Base-by-base conservation (phyloP, 2,888 invertebrate genomes). In the Drosophila kuntzei region DNA sequence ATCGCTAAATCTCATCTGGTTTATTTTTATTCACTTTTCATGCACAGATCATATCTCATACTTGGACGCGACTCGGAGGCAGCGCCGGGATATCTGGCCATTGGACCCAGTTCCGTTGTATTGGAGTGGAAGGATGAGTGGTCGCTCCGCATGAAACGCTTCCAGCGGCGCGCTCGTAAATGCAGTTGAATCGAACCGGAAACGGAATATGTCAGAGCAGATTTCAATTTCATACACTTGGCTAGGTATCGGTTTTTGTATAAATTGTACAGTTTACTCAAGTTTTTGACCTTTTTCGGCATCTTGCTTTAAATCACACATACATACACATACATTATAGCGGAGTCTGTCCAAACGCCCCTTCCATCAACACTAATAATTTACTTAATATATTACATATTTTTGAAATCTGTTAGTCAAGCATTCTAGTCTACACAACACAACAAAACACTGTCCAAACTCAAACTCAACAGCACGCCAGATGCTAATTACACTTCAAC, bases 111-210 rank as follows among this genome's bases (percentile, higher is more conserved):
- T 63, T 91, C 91, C 4, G 91, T 91, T 43, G 91, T 91, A 9
- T 80, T 91, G 67, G 91, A 91, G 43, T 91, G 91, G 91, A 91
- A 91, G 77, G 91, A 91, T 55, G 91, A 91, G 63, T 91, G 91
- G 91, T 91, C 91, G 72, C 59, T 91, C 76, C 91, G 91, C 85
- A 91, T 91, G 91, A 91, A 91, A 73, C 90, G 91, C 63, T 91
- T 91, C 88, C 91, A 91, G 82, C 91, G 91, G 72, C 89, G 91
- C 49, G 91, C 91, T 41, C 91, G 91, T 71, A 91, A 91, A 91
- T 91, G 91, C 86, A 91, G 91, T 91, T 91, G 91, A 91, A 91
- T 91, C 91, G 91, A 91, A 84, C 91, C 91, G 91, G 90, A 91
- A 91, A 90, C 91, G 90, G 91, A 91, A 85, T 91, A 90, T 89